These are phyloP conservation scores for Tipula vernalis DNA, from an alignment of 2,888 invertebrate species.

Conservation along the genomic window DNA sequence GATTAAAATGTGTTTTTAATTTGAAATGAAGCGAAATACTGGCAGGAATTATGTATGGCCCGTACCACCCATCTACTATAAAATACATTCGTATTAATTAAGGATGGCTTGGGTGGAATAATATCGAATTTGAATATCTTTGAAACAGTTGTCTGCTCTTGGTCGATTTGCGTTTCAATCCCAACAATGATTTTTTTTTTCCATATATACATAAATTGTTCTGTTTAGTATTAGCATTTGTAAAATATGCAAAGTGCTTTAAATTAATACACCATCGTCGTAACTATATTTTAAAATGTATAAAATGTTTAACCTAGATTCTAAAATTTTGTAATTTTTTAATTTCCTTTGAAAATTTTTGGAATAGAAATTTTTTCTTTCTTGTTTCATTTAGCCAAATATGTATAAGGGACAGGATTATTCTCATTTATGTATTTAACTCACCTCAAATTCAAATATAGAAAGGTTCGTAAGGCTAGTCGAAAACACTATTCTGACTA, in stretches of 20 bases:
- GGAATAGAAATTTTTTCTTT: too few species aligned
- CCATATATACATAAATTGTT: neutral
- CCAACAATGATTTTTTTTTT: neutral
- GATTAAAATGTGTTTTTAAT: conserved; percentile 4
- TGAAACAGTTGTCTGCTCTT: neutral
- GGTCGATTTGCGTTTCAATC: neutral
- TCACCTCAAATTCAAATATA: too few species aligned
- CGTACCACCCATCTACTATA: neutral
- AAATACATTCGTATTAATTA: neutral
- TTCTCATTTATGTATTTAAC: too few species aligned
- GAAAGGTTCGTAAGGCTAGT: too few species aligned
- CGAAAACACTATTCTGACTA: too few species aligned
- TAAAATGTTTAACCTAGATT: too few species aligned
- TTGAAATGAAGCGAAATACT: neutral
- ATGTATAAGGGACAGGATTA: too few species aligned
- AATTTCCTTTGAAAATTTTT: too few species aligned
- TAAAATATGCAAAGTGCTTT: neutral
- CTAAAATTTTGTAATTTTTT: too few species aligned
- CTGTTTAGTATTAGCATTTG: neutral
- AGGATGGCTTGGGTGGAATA: neutral
- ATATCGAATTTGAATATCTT: neutral
- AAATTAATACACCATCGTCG: neutral
- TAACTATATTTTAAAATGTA: too few species aligned
- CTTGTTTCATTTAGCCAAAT: too few species aligned
- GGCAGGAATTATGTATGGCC: neutral